Percentiles rank a stretch among this genome's conserved stretches.
Evolutionary conservation across 2,797 vertebrate species (phyloP).

Genomic region (Parauchenoglanis punctatus): DNA sequence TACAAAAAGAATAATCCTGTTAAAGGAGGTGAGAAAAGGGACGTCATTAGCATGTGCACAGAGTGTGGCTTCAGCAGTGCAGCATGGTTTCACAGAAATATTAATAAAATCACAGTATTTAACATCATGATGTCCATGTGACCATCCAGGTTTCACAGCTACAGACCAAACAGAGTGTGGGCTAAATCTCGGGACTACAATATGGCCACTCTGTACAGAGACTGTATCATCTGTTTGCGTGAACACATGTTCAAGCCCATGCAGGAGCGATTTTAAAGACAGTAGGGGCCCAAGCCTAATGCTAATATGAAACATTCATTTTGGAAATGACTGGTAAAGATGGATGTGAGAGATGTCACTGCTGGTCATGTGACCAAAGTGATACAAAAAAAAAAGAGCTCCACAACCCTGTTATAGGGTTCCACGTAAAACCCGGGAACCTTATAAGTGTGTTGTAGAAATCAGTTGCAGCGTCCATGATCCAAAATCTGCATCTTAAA

Average conservation of each 20-base stretch:
- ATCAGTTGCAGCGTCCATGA: not conserved
- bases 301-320: not conserved
- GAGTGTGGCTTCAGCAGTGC: slow-evolving; percentile 51
- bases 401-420: not conserved
- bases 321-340: not conserved
- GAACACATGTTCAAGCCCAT: slow-evolving; percentile 20
- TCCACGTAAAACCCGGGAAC: not conserved
- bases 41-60: slow-evolving; percentile 48
- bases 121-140: slow-evolving; percentile 7
- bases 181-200: not conserved
- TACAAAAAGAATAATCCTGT: slow-evolving; percentile 54
- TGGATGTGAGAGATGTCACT: not conserved
- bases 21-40: slow-evolving; percentile 52
- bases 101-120: slow-evolving; percentile 39
- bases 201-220: not conserved
- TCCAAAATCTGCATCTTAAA: too few relatives aligned
- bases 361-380: not conserved
- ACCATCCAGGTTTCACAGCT: slow-evolving; percentile 20
- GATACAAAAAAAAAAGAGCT: not conserved
- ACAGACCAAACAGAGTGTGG: not conserved
- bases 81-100: slow-evolving; percentile 48
- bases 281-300: not conserved
- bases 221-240: not conserved
- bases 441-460: too few relatives aligned
- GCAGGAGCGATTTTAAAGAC: not conserved